Evolutionary conservation across 2,888 invertebrate genomes (phyloP).

Genomic region (Steinernema scapterisci): DNA sequence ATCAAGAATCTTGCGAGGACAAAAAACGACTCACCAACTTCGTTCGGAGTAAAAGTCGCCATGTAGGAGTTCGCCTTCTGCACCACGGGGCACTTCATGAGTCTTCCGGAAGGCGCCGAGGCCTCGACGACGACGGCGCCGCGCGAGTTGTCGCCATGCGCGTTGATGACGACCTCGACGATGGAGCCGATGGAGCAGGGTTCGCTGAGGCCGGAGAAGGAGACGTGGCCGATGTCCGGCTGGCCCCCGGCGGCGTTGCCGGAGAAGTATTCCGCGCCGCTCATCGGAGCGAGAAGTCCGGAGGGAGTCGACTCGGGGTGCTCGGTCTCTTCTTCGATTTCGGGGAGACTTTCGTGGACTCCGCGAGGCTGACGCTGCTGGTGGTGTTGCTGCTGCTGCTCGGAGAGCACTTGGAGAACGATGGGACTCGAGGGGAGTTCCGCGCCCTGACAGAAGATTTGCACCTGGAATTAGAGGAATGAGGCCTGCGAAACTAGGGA

Average conservation of each 20-base stretch:
- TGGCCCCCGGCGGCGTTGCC: not conserved
- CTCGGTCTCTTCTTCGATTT: conserved; percentile 22
- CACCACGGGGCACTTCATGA: conserved; percentile 77
- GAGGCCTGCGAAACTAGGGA: not conserved
- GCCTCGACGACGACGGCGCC: conserved; percentile 89
- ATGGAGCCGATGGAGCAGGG: conserved; percentile 92
- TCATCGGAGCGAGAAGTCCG: conserved; percentile 34
- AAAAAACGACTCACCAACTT: conserved; percentile 76
- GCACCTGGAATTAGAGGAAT: conserved; percentile 53
- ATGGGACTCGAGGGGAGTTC: conserved; percentile 63
- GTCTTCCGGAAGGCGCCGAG: conserved; percentile 84
- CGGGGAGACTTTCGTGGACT: conserved; percentile 25
- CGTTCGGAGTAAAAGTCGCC: conserved; percentile 94
- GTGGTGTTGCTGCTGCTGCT: conserved; percentile 34
- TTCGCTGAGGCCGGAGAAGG: conserved; percentile 81
- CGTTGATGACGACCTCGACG: conserved; percentile 85
- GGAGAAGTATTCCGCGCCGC: conserved; percentile 34
- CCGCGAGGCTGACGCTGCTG: conserved; percentile 22
- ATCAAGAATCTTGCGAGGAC: no score
- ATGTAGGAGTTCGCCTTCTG: conserved; percentile 81
- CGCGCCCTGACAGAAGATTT: conserved; percentile 60
- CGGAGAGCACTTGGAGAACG: conserved; percentile 49
- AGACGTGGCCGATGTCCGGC: conserved; percentile 51
- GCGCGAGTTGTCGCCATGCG: conserved; percentile 73
- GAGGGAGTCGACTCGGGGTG: not conserved